Base-by-base conservation (phyloP, 2,113 vertebrate genomes). In the Globicephala melas region DNA sequence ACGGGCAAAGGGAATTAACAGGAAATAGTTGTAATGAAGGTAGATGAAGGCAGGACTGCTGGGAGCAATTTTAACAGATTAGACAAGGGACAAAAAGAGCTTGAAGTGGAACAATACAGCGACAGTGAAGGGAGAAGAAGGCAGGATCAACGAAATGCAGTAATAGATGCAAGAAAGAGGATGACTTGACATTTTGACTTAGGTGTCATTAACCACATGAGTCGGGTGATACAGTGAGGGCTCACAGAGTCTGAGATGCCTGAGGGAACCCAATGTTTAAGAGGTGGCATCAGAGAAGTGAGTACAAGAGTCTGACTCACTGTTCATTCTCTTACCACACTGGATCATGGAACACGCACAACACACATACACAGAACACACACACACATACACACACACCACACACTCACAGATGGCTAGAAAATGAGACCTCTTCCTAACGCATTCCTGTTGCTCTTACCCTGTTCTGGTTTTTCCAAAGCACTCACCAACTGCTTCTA, bases 371-470 rank as follows among this genome's bases (percentile, higher is more conserved):
- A 28, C 68, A 70, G n/a, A 38, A 41, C 25, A n/a, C 9, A 26
- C 10, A 4, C 8, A n/a, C 67, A 26, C 10, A 4, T 5, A n/a
- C 67, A 4, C 3, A 62, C 3, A 14, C 13, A n/a, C 5, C 3
- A 28, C 28, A 25, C 10, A 77, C 12, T 21, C 82, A 74, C 14
- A 71, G 6, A 14, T 1, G 17, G 41, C 60, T n/a, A 58, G 67
- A 9, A 71, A 88, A 55, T 21, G 47, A 71, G 10, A 21, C 21
- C 4, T 85, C 53, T 89, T 92, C 26, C 17, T n/a, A 26, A 36
- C 28, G 58, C 10, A 23, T 31, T 53, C 18, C 6, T 33, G 41
- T 15, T 44, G 9, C 38, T 38, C 26, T 71, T 25, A 73, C 12
- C 33, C 70, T 55, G 62, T 8, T 76, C 28, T 63, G 6, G n/a